Evolutionary conservation across 1,140 invertebrate genomes (phyloP).

Genomic region (Papilio polyxenes): DNA sequence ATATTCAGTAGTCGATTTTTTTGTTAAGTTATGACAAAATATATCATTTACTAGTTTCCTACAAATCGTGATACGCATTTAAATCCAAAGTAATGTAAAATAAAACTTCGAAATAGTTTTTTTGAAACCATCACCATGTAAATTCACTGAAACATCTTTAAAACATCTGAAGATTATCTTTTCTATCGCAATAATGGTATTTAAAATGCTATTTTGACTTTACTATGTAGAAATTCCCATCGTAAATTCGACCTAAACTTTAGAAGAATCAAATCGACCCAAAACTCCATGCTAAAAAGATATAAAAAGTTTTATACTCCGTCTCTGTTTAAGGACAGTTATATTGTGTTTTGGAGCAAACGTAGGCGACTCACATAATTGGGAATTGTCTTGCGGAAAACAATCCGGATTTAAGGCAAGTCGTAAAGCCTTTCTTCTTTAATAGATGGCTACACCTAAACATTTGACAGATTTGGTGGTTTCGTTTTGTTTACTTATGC

Average conservation of each 20-base stretch:
- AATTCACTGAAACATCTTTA: neutral
- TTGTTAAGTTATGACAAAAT: slow-evolving; percentile 21
- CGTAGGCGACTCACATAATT: slow-evolving; percentile 13
- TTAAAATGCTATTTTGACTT: neutral
- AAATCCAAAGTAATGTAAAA: neutral
- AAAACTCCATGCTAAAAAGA: neutral
- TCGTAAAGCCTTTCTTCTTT: slow-evolving; percentile 19
- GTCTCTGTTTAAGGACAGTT: slow-evolving; percentile 14
- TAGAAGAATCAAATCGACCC: neutral
- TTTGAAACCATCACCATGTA: neutral
- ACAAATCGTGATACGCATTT: neutral
- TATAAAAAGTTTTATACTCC: slow-evolving; percentile 15
- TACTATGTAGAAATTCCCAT: neutral
- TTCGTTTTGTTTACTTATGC: neutral
- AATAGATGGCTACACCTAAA: neutral
- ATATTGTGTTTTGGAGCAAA: slow-evolving; percentile 11
- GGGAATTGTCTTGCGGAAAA: slow-evolving; percentile 16
- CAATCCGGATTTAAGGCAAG: slow-evolving; percentile 26
- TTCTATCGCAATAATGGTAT: neutral
- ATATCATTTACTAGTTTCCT: neutral
- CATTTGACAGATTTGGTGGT: neutral
- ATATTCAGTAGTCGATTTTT: slow-evolving; percentile 17
- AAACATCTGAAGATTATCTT: neutral
- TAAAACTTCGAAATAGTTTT: neutral
- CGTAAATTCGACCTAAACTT: neutral